Percentiles rank a stretch among this genome's conserved stretches.
Conservation (phyloP, 2,888 invertebrate species). For the Clostera curtula region DNA sequence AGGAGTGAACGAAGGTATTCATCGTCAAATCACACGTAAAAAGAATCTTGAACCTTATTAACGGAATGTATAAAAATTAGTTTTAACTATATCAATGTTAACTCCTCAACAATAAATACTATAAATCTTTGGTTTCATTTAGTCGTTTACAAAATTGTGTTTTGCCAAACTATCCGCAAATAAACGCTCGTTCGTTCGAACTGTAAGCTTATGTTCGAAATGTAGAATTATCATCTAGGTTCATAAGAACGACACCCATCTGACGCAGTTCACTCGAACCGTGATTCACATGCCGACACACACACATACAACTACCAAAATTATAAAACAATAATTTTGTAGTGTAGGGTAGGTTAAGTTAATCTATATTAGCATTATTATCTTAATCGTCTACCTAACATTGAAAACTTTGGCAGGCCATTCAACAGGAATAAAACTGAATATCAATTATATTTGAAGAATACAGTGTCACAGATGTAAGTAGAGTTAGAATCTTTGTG, state of each 20-base stretch:
- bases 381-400: no score
- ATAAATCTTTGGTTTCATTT: conserved; percentile 71
- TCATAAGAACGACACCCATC: conserved; percentile 32
- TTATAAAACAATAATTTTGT: no score
- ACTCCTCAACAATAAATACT: conserved; percentile 68
- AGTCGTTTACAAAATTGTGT: conserved; percentile 54
- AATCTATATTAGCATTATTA: no score
- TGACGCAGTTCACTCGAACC: conserved; percentile 17
- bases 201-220: conserved; percentile 25
- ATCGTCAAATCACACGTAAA: conserved; percentile 12
- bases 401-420: no score
- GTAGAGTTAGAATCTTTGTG: no score
- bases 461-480: no score
- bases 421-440: no score
- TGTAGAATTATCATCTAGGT: conserved; percentile 29
- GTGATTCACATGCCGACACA: no score
- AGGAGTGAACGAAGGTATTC: conserved; percentile 9
- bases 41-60: conserved; percentile 21
- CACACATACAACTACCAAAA: no score
- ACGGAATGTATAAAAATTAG: conserved; percentile 66
- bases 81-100: conserved; percentile 59
- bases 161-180: conserved; percentile 3
- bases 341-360: no score
- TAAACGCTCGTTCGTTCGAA: conserved; percentile 11
- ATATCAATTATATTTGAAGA: no score